Base-by-base conservation (phyloP, 2,888 invertebrate genomes). In the Eugnorisma glareosa region DNA sequence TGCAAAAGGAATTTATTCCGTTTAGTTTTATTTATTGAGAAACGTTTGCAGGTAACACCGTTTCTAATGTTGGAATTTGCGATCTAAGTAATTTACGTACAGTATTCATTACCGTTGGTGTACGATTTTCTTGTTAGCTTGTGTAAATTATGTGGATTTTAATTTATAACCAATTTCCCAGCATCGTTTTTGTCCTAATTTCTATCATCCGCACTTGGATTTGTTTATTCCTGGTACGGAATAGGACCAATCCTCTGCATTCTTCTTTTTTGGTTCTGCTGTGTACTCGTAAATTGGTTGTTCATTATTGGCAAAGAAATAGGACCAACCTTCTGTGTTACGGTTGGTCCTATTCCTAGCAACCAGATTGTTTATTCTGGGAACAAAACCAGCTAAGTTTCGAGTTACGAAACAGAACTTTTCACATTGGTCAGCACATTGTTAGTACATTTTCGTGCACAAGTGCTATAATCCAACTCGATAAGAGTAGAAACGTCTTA, bases 11-110 rank as follows among this genome's bases (percentile, higher is more conserved):
- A 91, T 90, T 88, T 86, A 83, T 82, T 81, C 85, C 73, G 74
- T 83, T 85, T 88, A 82, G 73, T 80, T 85, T 86, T 86, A 88
- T 89, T 86, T 88, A 90, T 90, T 82, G 85, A 75, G 84, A 82
- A 73, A 54, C 72, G 75, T 77, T 86, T 82, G 73, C 78, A 84
- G 81, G 84, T 88, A 77, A 81, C 81, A 75, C 75, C 11, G 79
- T 66, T 75, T 78, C 81, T 77, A 83, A 81, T 75, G 81, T 73
- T 57, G 79, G 79, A 37, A 79, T 76, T 79, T 72, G 70, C 73
- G 13, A 67, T 73, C 37, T 70, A 66, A 81, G 84, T 84, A 79
- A 84, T 84, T 85, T 84, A 84, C 73, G 64, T 73, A 37, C 54
- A n/a, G 67, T 75, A 77, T 83, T 84, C 68, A 77, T 84, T 83